Evolutionary conservation across 2,113 vertebrate species (phyloP), one percentile per base, ranked within the genome.

Genomic region (Phrynosoma platyrhinos): DNA sequence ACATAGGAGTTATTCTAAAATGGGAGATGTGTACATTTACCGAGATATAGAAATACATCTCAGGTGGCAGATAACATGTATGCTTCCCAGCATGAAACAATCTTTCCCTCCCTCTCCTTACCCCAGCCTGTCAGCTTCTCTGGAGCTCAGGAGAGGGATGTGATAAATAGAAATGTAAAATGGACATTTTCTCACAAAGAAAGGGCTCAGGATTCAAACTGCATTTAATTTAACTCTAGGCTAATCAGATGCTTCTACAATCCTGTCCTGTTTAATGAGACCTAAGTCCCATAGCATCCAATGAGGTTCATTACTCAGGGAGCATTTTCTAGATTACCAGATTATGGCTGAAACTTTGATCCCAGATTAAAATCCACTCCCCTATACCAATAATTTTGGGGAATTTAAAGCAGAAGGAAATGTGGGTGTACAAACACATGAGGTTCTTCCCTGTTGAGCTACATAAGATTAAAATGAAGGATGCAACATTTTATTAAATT

Each of bases 11-110:
- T 74, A 0, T 7, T 77, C 82, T 36, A 21, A 79, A n/a, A 13
- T 8, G 1, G 83, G 77, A 76, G 30, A 5, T 69, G 9, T 68
- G 5, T 87, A 82, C 74, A 58, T n/a, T 76, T 82, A 71, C 14
- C 32, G 2, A 23, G 62, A 79, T n/a, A n/a, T 25, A 82, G 62
- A 79, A 82, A 89, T 6, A 89, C 40, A 77, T 83, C 5, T 52
- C 4, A 9, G 27, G 5, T 47, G 40, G 52, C 66, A 85, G 69
- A 2, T 14, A 64, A 89, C 58, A n/a, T 64, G 20, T 10, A 52
- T 7, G 20, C 89, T 89, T 89, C 4, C 82, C 8, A 30, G 55
- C 23, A 6, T 30, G 52, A 71, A 84, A 80, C 30, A 75, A 27
- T 74, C 12, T 18, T 80, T 7, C 32, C 12, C 9, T 32, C 12